A percentile compares a stretch with the other conserved stretches of the same genome.
Conservation (phyloP, 2,113 vertebrate genomes). For the Xiphophorus maculatus region DNA sequence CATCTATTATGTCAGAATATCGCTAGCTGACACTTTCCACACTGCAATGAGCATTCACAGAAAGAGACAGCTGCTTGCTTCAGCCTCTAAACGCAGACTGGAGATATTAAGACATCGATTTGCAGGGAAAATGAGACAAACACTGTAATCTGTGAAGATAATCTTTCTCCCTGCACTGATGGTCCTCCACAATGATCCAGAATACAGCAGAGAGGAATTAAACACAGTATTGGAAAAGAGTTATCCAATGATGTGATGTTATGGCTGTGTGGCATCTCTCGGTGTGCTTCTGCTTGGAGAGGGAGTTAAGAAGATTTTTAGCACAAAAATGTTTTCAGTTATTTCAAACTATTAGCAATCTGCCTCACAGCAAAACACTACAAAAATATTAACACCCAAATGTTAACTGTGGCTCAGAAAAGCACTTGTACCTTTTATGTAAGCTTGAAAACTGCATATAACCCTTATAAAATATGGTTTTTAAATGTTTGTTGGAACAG, state of each 20-base stretch:
- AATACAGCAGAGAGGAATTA: neutral
- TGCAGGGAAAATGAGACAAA: slow-evolving; percentile 8
- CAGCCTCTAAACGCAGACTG: neutral
- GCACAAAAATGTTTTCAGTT: neutral
- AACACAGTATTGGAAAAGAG: neutral
- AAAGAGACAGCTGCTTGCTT: neutral
- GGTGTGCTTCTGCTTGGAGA: neutral
- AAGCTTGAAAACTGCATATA: neutral
- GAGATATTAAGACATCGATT: slow-evolving; percentile 14
- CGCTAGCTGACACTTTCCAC: neutral
- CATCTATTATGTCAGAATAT: neutral
- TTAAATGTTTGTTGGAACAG: too few relatives aligned
- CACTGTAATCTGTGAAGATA: slow-evolving; percentile 16
- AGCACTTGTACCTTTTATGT: neutral
- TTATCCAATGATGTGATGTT: neutral
- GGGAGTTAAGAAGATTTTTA: neutral
- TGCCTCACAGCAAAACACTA: too few relatives aligned
- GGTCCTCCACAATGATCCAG: too few relatives aligned
- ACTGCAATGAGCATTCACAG: neutral
- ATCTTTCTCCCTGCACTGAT: neutral
- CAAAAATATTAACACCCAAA: neutral
- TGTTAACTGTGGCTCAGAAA: neutral
- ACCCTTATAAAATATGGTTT: too few relatives aligned
- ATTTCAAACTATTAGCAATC: neutral
- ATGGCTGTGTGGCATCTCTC: too few relatives aligned